phyloP scores from a whole-genome alignment of 2,888 invertebrate genomes.

The Andrena camellia region DNA sequence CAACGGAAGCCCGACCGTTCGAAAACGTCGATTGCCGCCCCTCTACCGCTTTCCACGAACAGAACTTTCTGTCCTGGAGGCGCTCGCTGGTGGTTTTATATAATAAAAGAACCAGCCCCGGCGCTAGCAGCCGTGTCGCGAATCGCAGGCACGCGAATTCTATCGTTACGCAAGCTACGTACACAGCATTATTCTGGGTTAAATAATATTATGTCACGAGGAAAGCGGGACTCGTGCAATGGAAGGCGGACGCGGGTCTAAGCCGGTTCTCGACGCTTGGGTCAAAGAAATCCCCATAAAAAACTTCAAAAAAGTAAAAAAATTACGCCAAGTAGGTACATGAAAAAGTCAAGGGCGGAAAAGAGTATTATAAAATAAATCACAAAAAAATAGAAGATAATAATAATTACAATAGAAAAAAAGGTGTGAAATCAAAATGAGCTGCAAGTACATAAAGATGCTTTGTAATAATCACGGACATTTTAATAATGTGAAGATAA shows the following conservation, averaged over 20 bases:
- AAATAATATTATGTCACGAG: slow-evolving; percentile 83
- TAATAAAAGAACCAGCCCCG: slow-evolving; percentile 75
- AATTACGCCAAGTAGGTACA: too few species aligned
- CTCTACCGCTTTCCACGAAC: background rate
- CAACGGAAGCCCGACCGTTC: slow-evolving; percentile 17
- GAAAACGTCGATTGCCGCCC: slow-evolving; percentile 10
- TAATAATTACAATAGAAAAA: too few species aligned
- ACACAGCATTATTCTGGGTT: slow-evolving; percentile 81
- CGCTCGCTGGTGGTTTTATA: slow-evolving; percentile 65
- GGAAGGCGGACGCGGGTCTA: slow-evolving; percentile 51
- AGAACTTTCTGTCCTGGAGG: slow-evolving; percentile 33
- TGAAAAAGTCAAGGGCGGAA: too few species aligned
- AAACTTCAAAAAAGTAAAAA: too few species aligned
- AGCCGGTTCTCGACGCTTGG: slow-evolving; percentile 28
- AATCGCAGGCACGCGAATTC: slow-evolving; percentile 75
- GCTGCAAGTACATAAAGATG: too few species aligned
- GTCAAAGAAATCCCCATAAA: too few species aligned
- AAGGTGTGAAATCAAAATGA: too few species aligned
- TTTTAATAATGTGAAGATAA: too few species aligned
- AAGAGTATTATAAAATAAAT: too few species aligned
- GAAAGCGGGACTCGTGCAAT: slow-evolving; percentile 80
- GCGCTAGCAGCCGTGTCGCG: slow-evolving; percentile 72
- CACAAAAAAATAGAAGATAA: too few species aligned
- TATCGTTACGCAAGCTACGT: slow-evolving; percentile 76
- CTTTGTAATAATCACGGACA: too few species aligned